These are phyloP conservation scores for Naso thynnoides DNA, from an alignment of 2,797 vertebrate species.

Conservation along the genomic window DNA sequence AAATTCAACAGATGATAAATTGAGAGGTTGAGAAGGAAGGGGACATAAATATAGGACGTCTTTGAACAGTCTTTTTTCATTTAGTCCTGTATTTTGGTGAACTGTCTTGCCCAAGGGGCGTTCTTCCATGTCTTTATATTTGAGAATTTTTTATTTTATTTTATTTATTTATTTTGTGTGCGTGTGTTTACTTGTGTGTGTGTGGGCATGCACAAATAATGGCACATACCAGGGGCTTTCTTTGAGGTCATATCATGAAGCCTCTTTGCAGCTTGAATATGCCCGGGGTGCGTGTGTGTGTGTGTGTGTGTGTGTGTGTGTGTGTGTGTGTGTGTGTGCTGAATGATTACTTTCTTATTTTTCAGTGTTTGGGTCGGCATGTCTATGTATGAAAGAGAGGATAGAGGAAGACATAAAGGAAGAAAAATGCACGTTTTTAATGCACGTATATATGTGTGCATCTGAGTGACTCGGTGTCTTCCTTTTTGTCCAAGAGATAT, in stretches of 20 bases:
- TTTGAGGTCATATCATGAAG: slow-evolving; percentile 38
- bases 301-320: too few species aligned
- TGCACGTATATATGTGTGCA: slow-evolving; percentile 10
- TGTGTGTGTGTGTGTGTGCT: slow-evolving; percentile 9
- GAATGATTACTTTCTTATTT: slow-evolving; percentile 19
- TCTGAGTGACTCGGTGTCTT: slow-evolving; percentile 19
- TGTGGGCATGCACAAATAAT: slow-evolving; percentile 43
- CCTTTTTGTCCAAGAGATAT: slow-evolving; percentile 49
- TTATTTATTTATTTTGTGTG: too few species aligned
- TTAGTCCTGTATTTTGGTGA: slow-evolving; percentile 21
- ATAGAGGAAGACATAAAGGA: background rate
- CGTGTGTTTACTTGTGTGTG: slow-evolving; percentile 26
- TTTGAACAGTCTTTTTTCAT: slow-evolving; percentile 19
- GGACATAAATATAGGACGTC: slow-evolving; percentile 28
- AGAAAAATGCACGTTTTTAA: slow-evolving; percentile 24
- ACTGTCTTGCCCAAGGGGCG: slow-evolving; percentile 33
- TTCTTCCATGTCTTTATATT: slow-evolving; percentile 43
- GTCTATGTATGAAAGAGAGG: slow-evolving; percentile 6
- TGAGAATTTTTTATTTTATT: too few species aligned
- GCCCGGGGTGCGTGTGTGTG: too few species aligned
- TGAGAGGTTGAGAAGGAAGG: slow-evolving; percentile 32
- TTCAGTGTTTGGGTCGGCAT: slow-evolving; percentile 25
- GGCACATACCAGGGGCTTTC: slow-evolving; percentile 18
- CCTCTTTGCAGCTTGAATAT: slow-evolving; percentile 32
- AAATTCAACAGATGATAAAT: slow-evolving; percentile 53